Evolutionary conservation across 2,888 invertebrate species (phyloP).

Genomic region (Drosophila heteroneura): DNA sequence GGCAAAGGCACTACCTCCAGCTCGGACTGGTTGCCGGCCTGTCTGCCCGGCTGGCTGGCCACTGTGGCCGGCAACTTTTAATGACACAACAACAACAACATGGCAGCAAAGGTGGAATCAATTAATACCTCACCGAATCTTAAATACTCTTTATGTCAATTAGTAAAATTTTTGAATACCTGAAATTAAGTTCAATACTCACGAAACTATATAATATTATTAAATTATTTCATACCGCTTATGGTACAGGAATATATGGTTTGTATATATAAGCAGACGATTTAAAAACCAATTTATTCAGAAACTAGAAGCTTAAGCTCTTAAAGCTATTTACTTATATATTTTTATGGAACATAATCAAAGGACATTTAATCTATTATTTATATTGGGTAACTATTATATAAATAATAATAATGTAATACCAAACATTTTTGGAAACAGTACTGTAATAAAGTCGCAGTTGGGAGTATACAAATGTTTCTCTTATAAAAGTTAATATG

Average conservation of each 20-base stretch:
- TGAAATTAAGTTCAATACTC: not conserved
- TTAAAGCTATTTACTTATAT: not conserved
- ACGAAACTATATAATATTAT: not conserved
- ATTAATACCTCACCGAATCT: not conserved
- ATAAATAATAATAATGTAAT: not conserved
- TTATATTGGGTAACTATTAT: not conserved
- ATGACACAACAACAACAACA: slow-evolving; percentile 60
- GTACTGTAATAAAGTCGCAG: not conserved
- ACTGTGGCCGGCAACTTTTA: slow-evolving; percentile 59
- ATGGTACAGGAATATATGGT: not conserved
- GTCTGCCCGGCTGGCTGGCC: slow-evolving; percentile 60
- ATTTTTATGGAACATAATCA: not conserved
- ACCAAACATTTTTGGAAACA: not conserved
- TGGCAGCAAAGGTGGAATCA: not conserved
- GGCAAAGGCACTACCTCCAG: slow-evolving; percentile 15
- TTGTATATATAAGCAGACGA: not conserved
- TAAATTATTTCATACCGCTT: not conserved
- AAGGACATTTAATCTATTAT: not conserved
- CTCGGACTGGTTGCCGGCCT: slow-evolving; percentile 55
- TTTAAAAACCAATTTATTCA: not conserved
- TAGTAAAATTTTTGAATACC: not conserved
- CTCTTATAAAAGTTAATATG: slow-evolving; percentile 6
- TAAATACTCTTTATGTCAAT: not conserved
- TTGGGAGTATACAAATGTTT: not conserved
- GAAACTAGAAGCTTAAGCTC: not conserved